Evolutionary conservation across 2,888 invertebrate genomes (phyloP).

Genomic region (Zonitis immaculata): DNA sequence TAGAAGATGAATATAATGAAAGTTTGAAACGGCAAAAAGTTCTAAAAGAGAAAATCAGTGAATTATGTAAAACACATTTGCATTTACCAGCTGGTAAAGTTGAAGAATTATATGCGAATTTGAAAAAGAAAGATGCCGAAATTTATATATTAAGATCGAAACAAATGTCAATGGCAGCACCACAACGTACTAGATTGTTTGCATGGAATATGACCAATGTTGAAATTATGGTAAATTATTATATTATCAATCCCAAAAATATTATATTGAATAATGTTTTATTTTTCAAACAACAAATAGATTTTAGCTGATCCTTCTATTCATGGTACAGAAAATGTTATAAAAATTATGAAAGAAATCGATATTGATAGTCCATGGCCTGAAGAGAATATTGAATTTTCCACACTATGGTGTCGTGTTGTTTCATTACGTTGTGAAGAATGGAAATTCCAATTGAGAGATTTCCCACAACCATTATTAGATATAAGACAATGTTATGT

Average conservation of each 20-base stretch:
- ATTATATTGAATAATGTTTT: no score
- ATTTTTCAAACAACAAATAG: no score
- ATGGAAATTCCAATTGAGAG: conserved; percentile 86
- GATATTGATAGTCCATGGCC: conserved; percentile 91
- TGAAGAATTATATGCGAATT: conserved; percentile 81
- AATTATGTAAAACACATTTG: conserved; percentile 76
- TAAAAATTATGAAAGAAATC: conserved; percentile 69
- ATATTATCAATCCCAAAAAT: no score
- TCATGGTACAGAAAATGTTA: conserved; percentile 75
- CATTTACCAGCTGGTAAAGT: conserved; percentile 80
- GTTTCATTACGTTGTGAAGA: conserved; percentile 76
- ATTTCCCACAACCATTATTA: conserved; percentile 92
- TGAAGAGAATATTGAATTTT: conserved; percentile 82
- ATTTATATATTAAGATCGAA: conserved; percentile 91
- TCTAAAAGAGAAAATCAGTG: conserved; percentile 80
- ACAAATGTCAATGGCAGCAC: conserved; percentile 57
- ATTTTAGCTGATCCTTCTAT: conserved; percentile 79
- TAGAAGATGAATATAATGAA: conserved; percentile 94
- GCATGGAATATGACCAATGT: conserved; percentile 79
- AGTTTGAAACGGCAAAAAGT: conserved; percentile 83
- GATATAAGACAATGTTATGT: conserved; percentile 77
- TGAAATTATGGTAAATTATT: conserved; percentile 51
- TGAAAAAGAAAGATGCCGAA: conserved; percentile 88
- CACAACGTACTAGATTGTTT: conserved; percentile 71
- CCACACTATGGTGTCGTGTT: conserved; percentile 88